Evolutionary conservation across 2,113 vertebrate species (phyloP).

Genomic region (Clarias macrocephalus): DNA sequence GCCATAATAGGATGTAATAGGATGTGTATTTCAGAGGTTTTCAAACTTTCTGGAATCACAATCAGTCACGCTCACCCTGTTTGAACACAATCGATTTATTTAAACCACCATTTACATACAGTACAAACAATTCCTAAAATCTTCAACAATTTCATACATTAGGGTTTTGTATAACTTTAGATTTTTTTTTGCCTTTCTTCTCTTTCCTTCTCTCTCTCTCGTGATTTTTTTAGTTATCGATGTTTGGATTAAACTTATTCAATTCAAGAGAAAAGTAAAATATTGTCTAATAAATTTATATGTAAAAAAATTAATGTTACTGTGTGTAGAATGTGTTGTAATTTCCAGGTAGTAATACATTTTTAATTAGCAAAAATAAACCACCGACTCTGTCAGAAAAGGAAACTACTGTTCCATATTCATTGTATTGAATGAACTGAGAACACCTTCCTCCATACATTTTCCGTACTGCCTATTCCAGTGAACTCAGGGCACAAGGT

Average conservation of each 20-base stretch:
- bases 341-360: background rate
- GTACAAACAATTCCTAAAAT: background rate
- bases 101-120: background rate
- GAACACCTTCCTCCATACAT: background rate
- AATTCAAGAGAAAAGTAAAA: background rate
- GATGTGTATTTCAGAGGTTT: too few relatives aligned
- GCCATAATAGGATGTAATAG: too few relatives aligned
- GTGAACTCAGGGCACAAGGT: too few relatives aligned
- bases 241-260: background rate
- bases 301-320: background rate
- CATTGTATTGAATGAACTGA: background rate
- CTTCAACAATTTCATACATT: background rate
- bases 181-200: background rate
- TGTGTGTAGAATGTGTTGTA: background rate
- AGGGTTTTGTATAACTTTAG: background rate
- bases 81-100: too few relatives aligned
- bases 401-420: background rate
- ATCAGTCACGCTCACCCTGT: too few relatives aligned
- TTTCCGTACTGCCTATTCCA: too few relatives aligned
- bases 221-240: background rate
- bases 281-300: background rate
- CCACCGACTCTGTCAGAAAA: background rate
- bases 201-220: too few relatives aligned
- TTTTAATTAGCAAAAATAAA: background rate
- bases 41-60: too few relatives aligned